A percentile compares a stretch with the other conserved stretches of the same genome.
Conservation (phyloP, 2,113 vertebrate species). For the Physeter macrocephalus region DNA sequence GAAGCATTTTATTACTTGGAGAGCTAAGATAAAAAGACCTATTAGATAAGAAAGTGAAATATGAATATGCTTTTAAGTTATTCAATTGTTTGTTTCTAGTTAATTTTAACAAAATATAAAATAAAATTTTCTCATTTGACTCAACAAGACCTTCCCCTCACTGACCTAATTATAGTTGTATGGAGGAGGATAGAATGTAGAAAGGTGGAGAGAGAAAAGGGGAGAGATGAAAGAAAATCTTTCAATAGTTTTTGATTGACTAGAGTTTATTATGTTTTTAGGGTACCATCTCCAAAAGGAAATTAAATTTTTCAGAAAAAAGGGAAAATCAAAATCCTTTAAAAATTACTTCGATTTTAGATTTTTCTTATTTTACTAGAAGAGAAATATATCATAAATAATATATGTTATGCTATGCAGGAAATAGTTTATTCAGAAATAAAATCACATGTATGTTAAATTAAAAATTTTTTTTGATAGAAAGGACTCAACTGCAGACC, state of each 20-base stretch:
- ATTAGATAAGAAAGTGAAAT: neutral
- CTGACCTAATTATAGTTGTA: neutral
- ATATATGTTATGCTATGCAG: neutral
- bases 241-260: neutral
- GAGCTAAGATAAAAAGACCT: neutral
- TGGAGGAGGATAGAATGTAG: neutral
- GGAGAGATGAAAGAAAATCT: neutral
- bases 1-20: neutral
- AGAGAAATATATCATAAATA: neutral
- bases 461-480: neutral
- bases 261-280: neutral
- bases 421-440: constrained; percentile 9
- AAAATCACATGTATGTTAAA: neutral
- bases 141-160: neutral
- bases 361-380: neutral
- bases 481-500: neutral
- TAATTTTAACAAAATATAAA: constrained; percentile 49
- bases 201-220: neutral
- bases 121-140: neutral
- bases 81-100: neutral
- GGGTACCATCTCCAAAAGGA: neutral
- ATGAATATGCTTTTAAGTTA: neutral
- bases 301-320: neutral
- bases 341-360: neutral
- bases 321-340: neutral